phyloP scores from a whole-genome alignment of 2,113 vertebrate genomes.

The Neotoma lepida region DNA sequence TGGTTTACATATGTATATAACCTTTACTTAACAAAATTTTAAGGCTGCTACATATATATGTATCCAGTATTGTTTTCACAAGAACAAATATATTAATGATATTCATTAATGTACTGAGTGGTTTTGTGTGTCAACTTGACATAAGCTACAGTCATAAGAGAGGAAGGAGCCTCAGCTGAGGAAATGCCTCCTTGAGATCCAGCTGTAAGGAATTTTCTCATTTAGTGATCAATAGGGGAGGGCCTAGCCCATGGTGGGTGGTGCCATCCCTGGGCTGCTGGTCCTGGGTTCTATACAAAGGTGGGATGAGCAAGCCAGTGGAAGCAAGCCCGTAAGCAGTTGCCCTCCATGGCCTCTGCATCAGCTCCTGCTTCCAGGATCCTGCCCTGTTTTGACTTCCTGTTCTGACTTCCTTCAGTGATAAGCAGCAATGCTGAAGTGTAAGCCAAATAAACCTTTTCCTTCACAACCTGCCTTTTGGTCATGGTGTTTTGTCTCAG shows the following conservation, averaged over 20 bases:
- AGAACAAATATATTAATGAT: constrained; percentile 48
- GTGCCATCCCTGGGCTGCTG: neutral
- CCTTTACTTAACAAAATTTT: constrained; percentile 24
- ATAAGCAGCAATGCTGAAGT: no score
- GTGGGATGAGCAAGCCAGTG: neutral
- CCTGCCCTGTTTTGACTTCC: no score
- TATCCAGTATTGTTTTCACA: constrained; percentile 36
- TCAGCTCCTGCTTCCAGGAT: neutral
- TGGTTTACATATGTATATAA: constrained; percentile 40
- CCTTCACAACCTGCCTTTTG: no score
- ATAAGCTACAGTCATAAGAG: neutral
- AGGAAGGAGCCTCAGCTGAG: neutral
- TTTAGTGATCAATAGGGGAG: neutral
- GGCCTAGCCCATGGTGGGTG: neutral
- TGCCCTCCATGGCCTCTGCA: neutral
- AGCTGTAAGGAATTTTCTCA: neutral
- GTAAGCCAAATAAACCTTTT: no score
- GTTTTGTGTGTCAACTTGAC: neutral
- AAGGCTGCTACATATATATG: constrained; percentile 41
- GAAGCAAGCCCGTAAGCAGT: neutral
- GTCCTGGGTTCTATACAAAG: neutral
- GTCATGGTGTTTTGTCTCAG: no score
- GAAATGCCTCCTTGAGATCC: neutral
- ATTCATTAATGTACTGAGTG: neutral
- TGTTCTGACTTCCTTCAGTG: no score